phyloP scores from a whole-genome alignment of 2,888 invertebrate species.

The Drosophila subsilvestris region DNA sequence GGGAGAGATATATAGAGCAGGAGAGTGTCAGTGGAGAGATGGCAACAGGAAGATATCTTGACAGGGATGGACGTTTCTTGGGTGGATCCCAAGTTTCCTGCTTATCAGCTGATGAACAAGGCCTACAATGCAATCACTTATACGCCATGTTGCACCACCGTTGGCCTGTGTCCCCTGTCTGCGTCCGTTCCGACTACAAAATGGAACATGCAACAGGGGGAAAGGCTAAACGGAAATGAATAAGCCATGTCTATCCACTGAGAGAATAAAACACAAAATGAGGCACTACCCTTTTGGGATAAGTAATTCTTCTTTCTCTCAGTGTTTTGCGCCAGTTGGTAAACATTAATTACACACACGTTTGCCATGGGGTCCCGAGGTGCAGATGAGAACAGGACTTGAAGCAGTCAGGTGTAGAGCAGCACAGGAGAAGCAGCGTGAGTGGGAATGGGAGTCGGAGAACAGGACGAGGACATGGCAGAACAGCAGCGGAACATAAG shows the following conservation, averaged over 20 bases:
- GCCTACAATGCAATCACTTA: constrained; percentile 71
- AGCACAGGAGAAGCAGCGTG: neutral
- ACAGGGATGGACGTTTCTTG: constrained; percentile 13
- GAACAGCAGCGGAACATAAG: constrained; percentile 11
- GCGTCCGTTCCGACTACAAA: constrained; percentile 26
- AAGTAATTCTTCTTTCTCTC: neutral
- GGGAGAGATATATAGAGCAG: neutral
- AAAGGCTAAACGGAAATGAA: constrained; percentile 25
- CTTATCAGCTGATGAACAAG: constrained; percentile 43
- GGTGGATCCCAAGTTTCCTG: neutral
- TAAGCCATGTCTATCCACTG: constrained; percentile 6
- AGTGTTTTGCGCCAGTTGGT: constrained; percentile 38
- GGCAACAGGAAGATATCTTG: neutral
- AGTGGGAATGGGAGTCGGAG: neutral
- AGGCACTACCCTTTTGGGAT: neutral
- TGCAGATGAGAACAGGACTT: constrained; percentile 1
- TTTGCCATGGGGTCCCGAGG: constrained; percentile 15
- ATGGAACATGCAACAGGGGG: constrained; percentile 46
- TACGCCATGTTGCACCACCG: constrained; percentile 72
- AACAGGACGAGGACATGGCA: neutral
- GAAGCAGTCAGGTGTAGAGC: neutral
- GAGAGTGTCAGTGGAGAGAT: neutral
- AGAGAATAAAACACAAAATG: neutral
- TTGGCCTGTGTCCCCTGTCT: neutral
- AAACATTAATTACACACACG: constrained; percentile 71